These are phyloP conservation scores for Onychostoma macrolepis DNA, from an alignment of 2,113 vertebrate genomes.

Conservation along the genomic window DNA sequence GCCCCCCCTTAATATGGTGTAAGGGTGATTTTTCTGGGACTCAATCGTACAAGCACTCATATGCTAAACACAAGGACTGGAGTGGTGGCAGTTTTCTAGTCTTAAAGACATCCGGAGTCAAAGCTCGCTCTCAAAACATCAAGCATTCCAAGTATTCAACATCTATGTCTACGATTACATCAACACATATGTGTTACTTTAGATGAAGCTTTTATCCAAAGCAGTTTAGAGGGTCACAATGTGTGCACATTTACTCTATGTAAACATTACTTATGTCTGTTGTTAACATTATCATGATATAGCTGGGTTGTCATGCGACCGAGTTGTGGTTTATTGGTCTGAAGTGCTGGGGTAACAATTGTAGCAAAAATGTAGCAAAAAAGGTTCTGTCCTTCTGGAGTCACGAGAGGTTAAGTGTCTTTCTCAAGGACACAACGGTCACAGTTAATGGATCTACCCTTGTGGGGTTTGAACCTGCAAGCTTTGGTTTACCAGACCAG, in stretches of 20 bases:
- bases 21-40: neutral
- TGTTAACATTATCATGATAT: neutral
- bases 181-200: neutral
- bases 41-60: neutral
- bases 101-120: slow-evolving; percentile 4
- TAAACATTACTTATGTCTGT: neutral
- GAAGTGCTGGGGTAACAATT: neutral
- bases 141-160: neutral
- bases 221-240: neutral
- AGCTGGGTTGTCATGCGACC: neutral
- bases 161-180: neutral
- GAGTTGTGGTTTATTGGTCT: neutral
- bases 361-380: neutral
- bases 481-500: neutral
- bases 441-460: neutral
- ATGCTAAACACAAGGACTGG: neutral
- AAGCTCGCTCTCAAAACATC: neutral
- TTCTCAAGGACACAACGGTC: slow-evolving; percentile 25
- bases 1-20: neutral
- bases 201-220: neutral
- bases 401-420: neutral
- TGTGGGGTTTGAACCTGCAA: neutral
- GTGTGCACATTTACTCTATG: neutral
- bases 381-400: neutral
- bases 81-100: slow-evolving; percentile 25